Evolutionary conservation across 2,888 invertebrate species (phyloP), one percentile per base, ranked within the genome.

Genomic region (Agriopis marginaria): DNA sequence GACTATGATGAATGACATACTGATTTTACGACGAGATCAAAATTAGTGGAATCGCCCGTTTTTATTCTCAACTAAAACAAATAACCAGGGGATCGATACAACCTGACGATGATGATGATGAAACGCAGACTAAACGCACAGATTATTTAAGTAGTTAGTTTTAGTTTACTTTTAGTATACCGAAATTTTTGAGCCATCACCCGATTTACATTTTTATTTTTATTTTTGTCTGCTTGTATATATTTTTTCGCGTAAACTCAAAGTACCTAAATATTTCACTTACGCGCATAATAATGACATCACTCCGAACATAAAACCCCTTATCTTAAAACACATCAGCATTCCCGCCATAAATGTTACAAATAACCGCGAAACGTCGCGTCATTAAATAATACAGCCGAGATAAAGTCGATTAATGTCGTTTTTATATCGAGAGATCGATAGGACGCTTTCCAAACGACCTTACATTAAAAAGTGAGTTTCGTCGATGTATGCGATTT

Each of bases 401-500:
- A 93, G 93, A 94, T 94, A 94, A 91, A 90, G 88, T 79, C 91
- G 92, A 93, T 94, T 93, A 94, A 93, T 94, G 92, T 84, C 87
- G 82, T 86, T 93, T 93, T 93, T 93, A 89, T 89, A 90, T 89
- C 87, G 84, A 73, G 77, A 79, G 82, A 89, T 89, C 89, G 91
- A 90, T 88, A 85, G 80, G 81, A 78, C 79, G 78, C 81, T 59
- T 60, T 84, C 82, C 75, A 80, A 88, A 85, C 86, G 83, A 89
- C 91, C 90, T 89, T 80, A 72, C 85, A 89, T 91, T 92, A 89
- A 91, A 89, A 89, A 79, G 82, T 82, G 80, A 83, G 78, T 79
- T 77, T 77, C 79, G 76, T 76, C 85, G 79, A 87, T 86, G 80
- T 89, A 86, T 89, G 89, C 82, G 91, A 92, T 93, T 85, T 79